phyloP scores from a whole-genome alignment of 2,113 vertebrate species.

The Zosterops japonicus region DNA sequence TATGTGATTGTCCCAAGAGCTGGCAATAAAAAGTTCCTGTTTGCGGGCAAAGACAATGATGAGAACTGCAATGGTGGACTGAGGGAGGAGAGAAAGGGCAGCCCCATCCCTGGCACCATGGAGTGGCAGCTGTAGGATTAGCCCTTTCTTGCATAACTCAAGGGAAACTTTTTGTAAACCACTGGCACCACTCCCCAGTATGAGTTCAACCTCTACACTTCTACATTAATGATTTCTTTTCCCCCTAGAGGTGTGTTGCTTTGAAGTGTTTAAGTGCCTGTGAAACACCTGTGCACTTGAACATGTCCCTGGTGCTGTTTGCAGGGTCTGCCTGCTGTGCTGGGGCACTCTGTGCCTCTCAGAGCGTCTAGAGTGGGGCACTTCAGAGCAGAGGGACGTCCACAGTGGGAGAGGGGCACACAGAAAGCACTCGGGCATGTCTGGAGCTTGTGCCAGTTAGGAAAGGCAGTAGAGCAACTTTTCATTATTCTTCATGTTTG shows the following conservation, averaged over 20 bases:
- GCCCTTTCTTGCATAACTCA: not conserved
- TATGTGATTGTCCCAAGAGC: not conserved
- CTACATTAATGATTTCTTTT: not conserved
- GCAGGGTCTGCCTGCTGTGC: not conserved
- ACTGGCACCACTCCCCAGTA: not conserved
- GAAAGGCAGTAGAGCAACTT: not conserved
- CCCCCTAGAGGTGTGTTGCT: not conserved
- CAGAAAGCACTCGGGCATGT: not conserved
- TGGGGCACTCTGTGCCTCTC: not conserved
- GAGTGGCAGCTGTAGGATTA: not conserved
- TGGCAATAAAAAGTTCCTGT: not conserved
- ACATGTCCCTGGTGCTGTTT: accelerated
- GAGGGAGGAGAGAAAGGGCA: not conserved
- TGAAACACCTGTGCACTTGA: not conserved
- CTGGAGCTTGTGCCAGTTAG: not conserved
- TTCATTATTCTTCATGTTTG: not conserved
- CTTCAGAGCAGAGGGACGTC: not conserved
- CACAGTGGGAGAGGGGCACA: not conserved
- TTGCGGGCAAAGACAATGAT: not conserved
- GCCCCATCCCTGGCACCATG: not conserved
- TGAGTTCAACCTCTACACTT: not conserved
- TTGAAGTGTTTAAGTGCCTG: not conserved
- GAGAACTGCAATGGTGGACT: not conserved
- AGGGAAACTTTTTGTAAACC: not conserved
- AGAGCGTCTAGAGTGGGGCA: not conserved